Conservation (phyloP, 2,888 invertebrate genomes). For the Mythimna albipuncta region DNA sequence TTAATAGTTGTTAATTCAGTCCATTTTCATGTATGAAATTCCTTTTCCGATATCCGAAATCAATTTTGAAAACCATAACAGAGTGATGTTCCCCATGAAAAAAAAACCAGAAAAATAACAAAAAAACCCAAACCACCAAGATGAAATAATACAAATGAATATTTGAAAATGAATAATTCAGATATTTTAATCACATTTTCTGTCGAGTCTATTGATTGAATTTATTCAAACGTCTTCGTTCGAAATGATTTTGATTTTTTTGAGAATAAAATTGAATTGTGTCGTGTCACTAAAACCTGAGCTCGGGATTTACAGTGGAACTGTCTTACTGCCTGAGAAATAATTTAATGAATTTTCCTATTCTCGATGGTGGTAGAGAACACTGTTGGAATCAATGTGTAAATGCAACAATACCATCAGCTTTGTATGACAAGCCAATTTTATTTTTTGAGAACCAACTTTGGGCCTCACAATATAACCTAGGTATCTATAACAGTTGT, state of each 20-base stretch:
- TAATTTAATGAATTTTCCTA: not conserved
- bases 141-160: slow-evolving; percentile 32
- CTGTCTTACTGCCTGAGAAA: not conserved
- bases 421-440: not conserved
- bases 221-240: slow-evolving; percentile 33
- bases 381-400: slow-evolving; percentile 10
- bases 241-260: slow-evolving; percentile 35
- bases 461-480: not conserved
- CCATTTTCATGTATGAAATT: slow-evolving; percentile 19
- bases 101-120: not conserved
- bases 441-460: not conserved
- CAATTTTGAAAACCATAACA: not conserved
- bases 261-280: slow-evolving; percentile 30
- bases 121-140: slow-evolving; percentile 42
- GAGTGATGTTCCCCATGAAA: slow-evolving; percentile 22
- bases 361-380: slow-evolving; percentile 4
- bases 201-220: slow-evolving; percentile 34
- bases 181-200: slow-evolving; percentile 22
- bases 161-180: slow-evolving; percentile 31
- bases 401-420: not conserved
- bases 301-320: not conserved
- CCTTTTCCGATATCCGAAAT: not conserved
- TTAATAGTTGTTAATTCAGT: slow-evolving; percentile 55
- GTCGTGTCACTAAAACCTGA: slow-evolving; percentile 14
- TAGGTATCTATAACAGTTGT: slow-evolving; percentile 30